Percentiles rank a stretch among this genome's conserved stretches.
Conservation (phyloP, 2,888 invertebrate genomes). For the Andrena trimmerana region DNA sequence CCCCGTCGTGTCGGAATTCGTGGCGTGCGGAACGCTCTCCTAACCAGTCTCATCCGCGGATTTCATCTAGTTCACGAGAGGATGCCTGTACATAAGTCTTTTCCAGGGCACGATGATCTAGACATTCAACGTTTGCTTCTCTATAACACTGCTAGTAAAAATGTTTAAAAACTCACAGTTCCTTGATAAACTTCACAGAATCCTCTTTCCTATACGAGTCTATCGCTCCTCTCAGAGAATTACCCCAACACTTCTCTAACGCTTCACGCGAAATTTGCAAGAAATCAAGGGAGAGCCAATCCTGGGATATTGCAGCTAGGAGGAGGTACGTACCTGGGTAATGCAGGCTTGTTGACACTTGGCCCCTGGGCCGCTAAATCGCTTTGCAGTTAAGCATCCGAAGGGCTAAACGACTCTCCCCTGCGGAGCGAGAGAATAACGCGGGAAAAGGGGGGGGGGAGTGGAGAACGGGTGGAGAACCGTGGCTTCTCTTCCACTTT, state of each 20-base stretch:
- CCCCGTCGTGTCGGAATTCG: constrained; percentile 77
- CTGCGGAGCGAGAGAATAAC: constrained; percentile 78
- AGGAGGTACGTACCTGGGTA: constrained; percentile 73
- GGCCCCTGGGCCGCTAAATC: constrained; percentile 82
- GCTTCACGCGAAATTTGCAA: neutral
- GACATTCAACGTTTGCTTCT: neutral
- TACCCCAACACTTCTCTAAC: neutral
- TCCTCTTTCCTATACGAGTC: neutral
- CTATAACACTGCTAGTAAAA: neutral
- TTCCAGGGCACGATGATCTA: constrained; percentile 10
- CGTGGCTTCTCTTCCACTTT: constrained; percentile 41
- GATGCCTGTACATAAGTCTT: constrained; percentile 9
- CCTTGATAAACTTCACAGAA: neutral
- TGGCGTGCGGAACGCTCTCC: constrained; percentile 72
- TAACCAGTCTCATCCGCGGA: constrained; percentile 69
- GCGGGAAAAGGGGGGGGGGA: constrained; percentile 59
- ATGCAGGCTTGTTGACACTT: constrained; percentile 82
- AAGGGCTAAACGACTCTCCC: constrained; percentile 81
- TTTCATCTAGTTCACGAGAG: constrained; percentile 52
- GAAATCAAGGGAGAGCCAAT: constrained; percentile 49
- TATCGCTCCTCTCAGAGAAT: neutral
- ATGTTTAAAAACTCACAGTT: too few relatives aligned
- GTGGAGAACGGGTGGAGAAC: constrained; percentile 11
- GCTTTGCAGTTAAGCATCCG: constrained; percentile 80
- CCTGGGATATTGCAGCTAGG: constrained; percentile 59